Evolutionary conservation across 2,113 vertebrate genomes (phyloP).

Genomic region (Hydropotes inermis): DNA sequence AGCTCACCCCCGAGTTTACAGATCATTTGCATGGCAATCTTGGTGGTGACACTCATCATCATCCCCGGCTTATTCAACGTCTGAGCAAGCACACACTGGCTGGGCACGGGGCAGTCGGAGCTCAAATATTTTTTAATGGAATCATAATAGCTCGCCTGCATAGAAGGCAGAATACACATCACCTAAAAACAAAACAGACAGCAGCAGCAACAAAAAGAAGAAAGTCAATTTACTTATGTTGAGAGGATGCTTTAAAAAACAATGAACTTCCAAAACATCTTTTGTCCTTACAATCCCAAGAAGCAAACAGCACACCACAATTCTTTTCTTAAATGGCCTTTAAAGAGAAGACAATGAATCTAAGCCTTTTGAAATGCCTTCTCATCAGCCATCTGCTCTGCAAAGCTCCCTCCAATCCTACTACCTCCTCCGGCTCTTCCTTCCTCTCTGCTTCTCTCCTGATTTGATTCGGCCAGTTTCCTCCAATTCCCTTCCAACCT

Average conservation of each 20-base stretch:
- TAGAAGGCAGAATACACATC: conserved; percentile 76
- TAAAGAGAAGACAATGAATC: not conserved
- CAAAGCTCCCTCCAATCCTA: not conserved
- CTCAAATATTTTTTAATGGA: conserved; percentile 78
- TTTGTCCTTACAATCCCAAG: not conserved
- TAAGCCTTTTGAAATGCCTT: not conserved
- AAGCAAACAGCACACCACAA: not conserved
- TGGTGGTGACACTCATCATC: conserved; percentile 73
- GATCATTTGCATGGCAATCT: conserved; percentile 76
- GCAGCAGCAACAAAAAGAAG: not conserved
- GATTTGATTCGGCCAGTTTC: not conserved
- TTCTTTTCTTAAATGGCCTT: not conserved
- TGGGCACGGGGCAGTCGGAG: conserved; percentile 66
- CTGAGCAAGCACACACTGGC: conserved; percentile 75
- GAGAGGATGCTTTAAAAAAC: not conserved
- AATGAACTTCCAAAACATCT: not conserved
- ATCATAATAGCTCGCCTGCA: conserved; percentile 73
- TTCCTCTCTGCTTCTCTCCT: not conserved
- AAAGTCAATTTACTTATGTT: not conserved
- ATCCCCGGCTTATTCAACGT: conserved; percentile 72
- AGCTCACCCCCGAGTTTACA: conserved; percentile 79
- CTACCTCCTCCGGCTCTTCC: not conserved
- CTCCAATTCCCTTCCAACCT: not conserved
- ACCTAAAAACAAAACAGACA: conserved; percentile 66
- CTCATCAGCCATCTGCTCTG: not conserved